Evolutionary conservation across 2,797 vertebrate genomes (phyloP), one percentile per base, ranked within the genome.

Genomic region (Spatula versicolor): DNA sequence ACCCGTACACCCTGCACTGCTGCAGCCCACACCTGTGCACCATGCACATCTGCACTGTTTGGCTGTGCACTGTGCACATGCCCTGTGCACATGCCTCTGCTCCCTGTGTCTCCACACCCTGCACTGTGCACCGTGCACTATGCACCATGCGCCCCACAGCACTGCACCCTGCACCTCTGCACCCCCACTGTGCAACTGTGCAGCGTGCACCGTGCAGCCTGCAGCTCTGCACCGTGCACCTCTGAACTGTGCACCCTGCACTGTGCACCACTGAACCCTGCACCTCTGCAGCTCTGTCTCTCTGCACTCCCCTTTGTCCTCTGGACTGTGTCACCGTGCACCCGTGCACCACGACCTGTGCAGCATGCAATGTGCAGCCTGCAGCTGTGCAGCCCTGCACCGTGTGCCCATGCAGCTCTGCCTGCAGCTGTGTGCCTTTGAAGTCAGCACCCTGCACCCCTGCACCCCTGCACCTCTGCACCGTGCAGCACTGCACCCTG

Each of bases 361-460:
- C 45, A 22, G 10, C 21, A 21, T 1, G 45, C 21, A 1, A 6
- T 7, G 45, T 3, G 45, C 45, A 11, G 20, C 20, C 1, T 46
- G 45, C 45, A 22, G 21, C 20, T 3, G 23, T 14, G 23, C 48
- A 50, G 6, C 48, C 4, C 48, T 14, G 46, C 46, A 22, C 11
- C 6, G 45, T 7, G 46, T 22, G 23, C 46, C 55, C 16, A 16
- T 56, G 31, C 19, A n/a, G 6, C 10, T 10, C 4, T 21, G 5
- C 12, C 17, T 58, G 55, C 19, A 33, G 31, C 30, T 20, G 54
- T 3, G 30, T 17, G 7, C 48, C 48, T 50, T 5, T 13, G 23
- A 23, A 50, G 6, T 11, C 31, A 8, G 60, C 15, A 14, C 37
- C 35, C 13, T 13, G 37, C 67, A 37, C 3, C 39, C 13, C 20